These are phyloP conservation scores for Illadopsis cleaveri DNA, from an alignment of 2,113 vertebrate genomes.

Conservation along the genomic window DNA sequence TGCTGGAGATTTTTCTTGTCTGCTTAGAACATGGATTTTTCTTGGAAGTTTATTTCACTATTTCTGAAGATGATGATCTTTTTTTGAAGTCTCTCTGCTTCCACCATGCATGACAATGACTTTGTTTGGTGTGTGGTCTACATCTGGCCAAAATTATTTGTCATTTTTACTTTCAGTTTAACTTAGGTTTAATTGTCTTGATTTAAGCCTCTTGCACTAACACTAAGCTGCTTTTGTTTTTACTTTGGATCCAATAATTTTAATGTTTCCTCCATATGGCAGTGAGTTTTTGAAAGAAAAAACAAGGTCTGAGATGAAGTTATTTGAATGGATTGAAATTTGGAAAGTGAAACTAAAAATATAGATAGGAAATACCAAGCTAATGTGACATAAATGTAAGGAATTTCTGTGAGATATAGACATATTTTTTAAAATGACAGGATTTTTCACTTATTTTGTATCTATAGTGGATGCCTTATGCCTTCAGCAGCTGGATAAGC, in stretches of 20 bases:
- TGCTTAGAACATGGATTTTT: background rate
- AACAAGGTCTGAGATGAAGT: conserved; percentile 20
- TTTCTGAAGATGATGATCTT: background rate
- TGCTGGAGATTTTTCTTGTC: background rate
- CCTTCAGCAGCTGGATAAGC: background rate
- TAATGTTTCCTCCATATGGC: conserved; percentile 66
- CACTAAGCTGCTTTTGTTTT: conserved; percentile 66
- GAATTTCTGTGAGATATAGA: background rate
- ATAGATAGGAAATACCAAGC: background rate
- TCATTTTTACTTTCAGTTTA: conserved; percentile 64
- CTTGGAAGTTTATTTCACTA: background rate
- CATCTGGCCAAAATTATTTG: background rate
- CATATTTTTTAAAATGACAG: background rate
- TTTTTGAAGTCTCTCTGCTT: background rate
- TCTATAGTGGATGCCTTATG: background rate
- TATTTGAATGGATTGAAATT: background rate
- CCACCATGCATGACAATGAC: background rate
- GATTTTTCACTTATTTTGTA: background rate
- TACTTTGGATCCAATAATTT: conserved; percentile 66
- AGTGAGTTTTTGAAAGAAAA: conserved; percentile 1
- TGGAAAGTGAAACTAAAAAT: conserved; percentile 36
- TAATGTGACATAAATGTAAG: background rate
- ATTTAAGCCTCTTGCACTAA: conserved; percentile 55
- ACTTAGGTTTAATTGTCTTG: conserved; percentile 55
- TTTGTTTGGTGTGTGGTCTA: background rate